phyloP scores from a whole-genome alignment of 1,140 invertebrate species.

The Papilio glaucus region DNA sequence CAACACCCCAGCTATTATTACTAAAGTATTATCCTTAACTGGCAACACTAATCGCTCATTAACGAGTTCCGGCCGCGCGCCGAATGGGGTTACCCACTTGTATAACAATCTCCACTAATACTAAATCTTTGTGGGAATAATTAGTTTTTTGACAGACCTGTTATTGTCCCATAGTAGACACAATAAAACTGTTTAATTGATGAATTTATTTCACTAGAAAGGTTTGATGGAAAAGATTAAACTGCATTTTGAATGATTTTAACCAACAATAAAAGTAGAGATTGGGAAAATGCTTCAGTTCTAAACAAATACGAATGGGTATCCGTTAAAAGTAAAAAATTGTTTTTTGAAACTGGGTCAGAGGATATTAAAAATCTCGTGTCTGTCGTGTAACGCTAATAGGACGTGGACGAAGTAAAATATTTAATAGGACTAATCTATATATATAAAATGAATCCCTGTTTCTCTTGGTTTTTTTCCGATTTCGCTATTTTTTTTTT shows the following conservation, averaged over 20 bases:
- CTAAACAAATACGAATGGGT: neutral
- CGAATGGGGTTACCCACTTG: conserved; percentile 63
- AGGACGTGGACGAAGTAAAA: too few species aligned
- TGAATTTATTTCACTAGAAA: neutral
- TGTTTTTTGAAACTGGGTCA: too few species aligned
- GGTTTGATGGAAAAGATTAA: neutral
- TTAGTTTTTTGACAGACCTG: conserved; percentile 48
- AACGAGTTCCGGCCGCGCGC: conserved; percentile 72
- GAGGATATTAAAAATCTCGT: too few species aligned
- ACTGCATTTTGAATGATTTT: neutral
- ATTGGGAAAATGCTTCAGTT: neutral
- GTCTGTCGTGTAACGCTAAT: too few species aligned
- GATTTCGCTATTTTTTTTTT: too few species aligned
- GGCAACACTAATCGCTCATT: conserved; percentile 81
- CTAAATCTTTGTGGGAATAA: conserved; percentile 61
- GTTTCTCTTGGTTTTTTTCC: too few species aligned
- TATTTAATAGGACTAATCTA: too few species aligned
- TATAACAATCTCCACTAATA: conserved; percentile 25
- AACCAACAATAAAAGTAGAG: conserved; percentile 7
- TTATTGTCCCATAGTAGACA: conserved; percentile 26
- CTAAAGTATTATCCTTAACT: conserved; percentile 75
- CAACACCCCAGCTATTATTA: conserved; percentile 74
- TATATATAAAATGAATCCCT: too few species aligned
- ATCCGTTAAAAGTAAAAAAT: neutral
- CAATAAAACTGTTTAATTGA: conserved; percentile 19